Conservation (phyloP, 1,140 invertebrate species). For the Drosophila aff. region DNA sequence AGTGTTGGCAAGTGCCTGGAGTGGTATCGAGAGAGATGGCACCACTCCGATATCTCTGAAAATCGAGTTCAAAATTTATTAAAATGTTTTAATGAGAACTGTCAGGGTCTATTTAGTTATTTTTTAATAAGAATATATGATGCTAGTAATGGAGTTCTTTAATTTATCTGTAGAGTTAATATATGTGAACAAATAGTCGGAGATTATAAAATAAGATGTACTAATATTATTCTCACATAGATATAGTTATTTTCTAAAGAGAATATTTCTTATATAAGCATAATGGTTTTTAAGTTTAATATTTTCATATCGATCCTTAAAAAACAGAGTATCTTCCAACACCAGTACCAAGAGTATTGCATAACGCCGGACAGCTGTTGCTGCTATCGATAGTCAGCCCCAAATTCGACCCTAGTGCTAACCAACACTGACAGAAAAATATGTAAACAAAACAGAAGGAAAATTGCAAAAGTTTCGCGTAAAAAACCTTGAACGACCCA, state of each 20-base stretch:
- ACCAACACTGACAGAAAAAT: slow-evolving; percentile 61
- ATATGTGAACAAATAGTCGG: too few relatives aligned
- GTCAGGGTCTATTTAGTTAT: too few relatives aligned
- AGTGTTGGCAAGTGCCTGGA: slow-evolving; percentile 1
- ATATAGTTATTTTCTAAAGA: neutral
- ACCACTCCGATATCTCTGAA: neutral
- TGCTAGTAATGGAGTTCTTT: neutral
- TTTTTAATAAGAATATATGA: neutral
- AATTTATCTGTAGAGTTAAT: too few relatives aligned
- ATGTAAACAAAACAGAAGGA: slow-evolving; percentile 60
- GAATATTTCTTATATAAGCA: too few relatives aligned
- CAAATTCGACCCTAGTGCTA: slow-evolving; percentile 6
- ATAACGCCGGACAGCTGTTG: slow-evolving; percentile 38
- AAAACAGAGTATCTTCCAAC: neutral
- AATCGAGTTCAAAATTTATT: neutral
- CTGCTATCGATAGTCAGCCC: slow-evolving; percentile 21
- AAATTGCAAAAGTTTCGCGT: slow-evolving; percentile 34
- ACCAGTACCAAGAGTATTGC: slow-evolving; percentile 1
- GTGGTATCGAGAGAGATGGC: neutral
- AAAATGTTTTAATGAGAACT: neutral
- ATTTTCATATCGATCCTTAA: neutral
- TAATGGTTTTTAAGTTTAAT: too few relatives aligned
- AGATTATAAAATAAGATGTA: neutral
- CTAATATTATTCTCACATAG: neutral
- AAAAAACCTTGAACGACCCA: slow-evolving; percentile 11